Conservation (phyloP, 2,113 vertebrate species). For the Atherinomorus stipes region DNA sequence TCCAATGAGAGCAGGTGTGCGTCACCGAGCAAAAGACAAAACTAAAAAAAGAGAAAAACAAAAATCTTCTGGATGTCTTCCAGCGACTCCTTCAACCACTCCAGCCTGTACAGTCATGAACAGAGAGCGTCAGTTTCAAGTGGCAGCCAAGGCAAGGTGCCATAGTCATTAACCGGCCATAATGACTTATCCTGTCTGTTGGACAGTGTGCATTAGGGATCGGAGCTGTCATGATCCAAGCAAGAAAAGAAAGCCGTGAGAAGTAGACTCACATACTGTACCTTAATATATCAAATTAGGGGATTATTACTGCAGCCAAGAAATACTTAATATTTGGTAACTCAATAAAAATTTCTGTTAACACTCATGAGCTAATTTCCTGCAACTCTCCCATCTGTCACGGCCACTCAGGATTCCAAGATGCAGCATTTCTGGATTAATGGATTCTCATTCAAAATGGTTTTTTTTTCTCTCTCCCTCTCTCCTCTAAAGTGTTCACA, state of each 20-base stretch:
- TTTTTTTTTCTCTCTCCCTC: neutral
- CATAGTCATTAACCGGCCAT: slow-evolving; percentile 33
- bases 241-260: slow-evolving; percentile 14
- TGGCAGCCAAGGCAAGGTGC: slow-evolving; percentile 23
- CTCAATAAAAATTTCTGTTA: slow-evolving; percentile 52
- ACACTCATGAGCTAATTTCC: slow-evolving; percentile 47
- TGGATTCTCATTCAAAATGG: slow-evolving; percentile 11
- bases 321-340: slow-evolving; percentile 44
- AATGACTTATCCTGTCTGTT: slow-evolving; percentile 39
- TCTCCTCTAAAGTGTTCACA: neutral
- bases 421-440: neutral
- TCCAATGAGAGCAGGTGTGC: slow-evolving; percentile 45
- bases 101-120: slow-evolving; percentile 28
- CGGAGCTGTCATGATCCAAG: slow-evolving; percentile 14
- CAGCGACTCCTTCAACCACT: slow-evolving; percentile 42
- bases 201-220: slow-evolving; percentile 10
- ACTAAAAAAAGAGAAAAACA: too few relatives aligned
- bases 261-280: neutral
- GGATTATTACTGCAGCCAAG: slow-evolving; percentile 7
- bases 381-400: slow-evolving; percentile 14
- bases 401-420: neutral
- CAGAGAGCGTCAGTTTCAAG: slow-evolving; percentile 41
- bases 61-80: slow-evolving; percentile 42
- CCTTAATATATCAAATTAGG: neutral
- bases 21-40: slow-evolving; percentile 17